phyloP scores from a whole-genome alignment of 2,797 vertebrate genomes.

The Gila robusta region DNA sequence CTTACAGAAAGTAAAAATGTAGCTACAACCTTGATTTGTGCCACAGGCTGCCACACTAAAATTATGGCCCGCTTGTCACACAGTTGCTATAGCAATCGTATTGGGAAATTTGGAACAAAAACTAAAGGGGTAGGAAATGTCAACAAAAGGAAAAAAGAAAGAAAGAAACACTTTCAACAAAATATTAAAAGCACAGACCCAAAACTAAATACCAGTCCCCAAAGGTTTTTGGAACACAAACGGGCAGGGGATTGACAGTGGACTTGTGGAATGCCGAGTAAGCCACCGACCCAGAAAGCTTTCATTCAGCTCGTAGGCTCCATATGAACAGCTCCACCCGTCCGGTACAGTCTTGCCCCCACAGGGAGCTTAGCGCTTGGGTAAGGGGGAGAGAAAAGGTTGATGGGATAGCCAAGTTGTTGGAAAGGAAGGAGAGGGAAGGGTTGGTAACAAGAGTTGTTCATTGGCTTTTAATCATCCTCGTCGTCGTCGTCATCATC shows the following conservation, averaged over 20 bases:
- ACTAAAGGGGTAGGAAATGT: conserved; percentile 63
- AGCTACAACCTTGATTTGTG: conserved; percentile 89
- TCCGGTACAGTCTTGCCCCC: conserved; percentile 88
- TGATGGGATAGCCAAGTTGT: conserved; percentile 72
- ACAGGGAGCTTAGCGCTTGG: conserved; percentile 79
- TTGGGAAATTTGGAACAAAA: conserved; percentile 70
- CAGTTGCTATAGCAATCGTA: conserved; percentile 90
- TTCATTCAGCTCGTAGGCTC: conserved; percentile 74
- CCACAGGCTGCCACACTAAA: conserved; percentile 85
- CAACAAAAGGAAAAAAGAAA: conserved; percentile 72
- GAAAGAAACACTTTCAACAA: conserved; percentile 83
- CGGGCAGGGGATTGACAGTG: conserved; percentile 79
- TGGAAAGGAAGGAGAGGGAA: conserved; percentile 71
- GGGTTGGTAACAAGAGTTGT: conserved; percentile 76
- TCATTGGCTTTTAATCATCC: conserved; percentile 77
- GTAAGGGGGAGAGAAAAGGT: conserved; percentile 71
- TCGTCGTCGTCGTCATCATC: conserved; percentile 84
- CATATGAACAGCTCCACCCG: conserved; percentile 83
- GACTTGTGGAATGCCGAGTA: conserved; percentile 89
- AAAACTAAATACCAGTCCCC: conserved; percentile 86
- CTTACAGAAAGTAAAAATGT: conserved; percentile 97
- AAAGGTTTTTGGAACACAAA: conserved; percentile 81
- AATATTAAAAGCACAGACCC: conserved; percentile 89
- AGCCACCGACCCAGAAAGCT: conserved; percentile 84
- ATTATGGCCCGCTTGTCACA: conserved; percentile 85